phyloP scores from a whole-genome alignment of 2,797 vertebrate species.

The Phylloscopus collybita region DNA sequence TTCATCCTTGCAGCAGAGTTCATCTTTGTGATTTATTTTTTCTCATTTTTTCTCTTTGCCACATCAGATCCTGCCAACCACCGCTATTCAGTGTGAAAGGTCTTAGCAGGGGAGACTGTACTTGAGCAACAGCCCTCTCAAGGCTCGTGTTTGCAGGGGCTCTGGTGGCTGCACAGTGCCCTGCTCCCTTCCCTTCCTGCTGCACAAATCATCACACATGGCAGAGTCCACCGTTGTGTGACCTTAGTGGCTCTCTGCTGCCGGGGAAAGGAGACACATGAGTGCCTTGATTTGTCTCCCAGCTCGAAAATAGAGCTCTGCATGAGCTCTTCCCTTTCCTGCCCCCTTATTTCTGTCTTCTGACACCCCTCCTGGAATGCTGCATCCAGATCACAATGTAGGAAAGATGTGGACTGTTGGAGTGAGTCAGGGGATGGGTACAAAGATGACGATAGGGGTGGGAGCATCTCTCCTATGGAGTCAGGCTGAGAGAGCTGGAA shows the following conservation, averaged over 20 bases:
- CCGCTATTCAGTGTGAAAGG: not conserved
- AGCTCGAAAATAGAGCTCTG: not conserved
- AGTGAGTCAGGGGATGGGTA: not conserved
- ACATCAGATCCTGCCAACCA: not conserved
- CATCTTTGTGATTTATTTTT: not conserved
- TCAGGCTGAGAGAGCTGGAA: not conserved
- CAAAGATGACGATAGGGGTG: not conserved
- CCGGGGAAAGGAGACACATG: not conserved
- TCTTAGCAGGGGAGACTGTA: not conserved
- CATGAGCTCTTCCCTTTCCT: not conserved
- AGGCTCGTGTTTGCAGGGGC: not conserved
- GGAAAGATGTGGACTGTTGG: not conserved
- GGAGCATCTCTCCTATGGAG: not conserved
- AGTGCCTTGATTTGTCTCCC: not conserved
- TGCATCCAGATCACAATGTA: not conserved
- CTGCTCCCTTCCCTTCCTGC: rapidly evolving
- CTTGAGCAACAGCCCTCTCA: not conserved
- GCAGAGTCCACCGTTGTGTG: not conserved
- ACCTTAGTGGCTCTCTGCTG: not conserved
- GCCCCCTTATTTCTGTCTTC: not conserved
- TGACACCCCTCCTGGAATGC: not conserved
- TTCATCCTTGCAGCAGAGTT: not conserved
- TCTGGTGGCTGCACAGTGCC: not conserved
- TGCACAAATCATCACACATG: not conserved
- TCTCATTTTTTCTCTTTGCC: not conserved